Base-by-base conservation (phyloP, 2,113 vertebrate genomes). In the Mesembrinibis cayennensis region DNA sequence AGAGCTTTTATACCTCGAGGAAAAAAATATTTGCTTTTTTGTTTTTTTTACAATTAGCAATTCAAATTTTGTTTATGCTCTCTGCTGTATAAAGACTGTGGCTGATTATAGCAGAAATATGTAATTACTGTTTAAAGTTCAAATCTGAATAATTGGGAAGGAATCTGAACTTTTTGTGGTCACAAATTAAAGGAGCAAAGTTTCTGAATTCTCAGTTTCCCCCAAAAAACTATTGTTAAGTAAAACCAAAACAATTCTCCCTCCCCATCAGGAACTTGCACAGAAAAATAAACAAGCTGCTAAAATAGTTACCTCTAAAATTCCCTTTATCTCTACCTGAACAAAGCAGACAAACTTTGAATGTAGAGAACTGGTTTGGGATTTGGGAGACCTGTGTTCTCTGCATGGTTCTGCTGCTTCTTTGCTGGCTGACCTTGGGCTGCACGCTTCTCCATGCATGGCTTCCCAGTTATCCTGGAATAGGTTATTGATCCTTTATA, bases 71-170 rank as follows among this genome's bases (percentile, higher is more conserved):
- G 84, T 93, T 94, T 89, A 91, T 92, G 63, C 65, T 94, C 74
- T 91, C 71, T 93, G 63, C 59, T 82, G 53, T 83, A 38, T 89
- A 79, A 95, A 96, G 76, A 49, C 85, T 82, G 69, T 86, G 70
- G 78, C 62, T 95, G 84, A 80, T 94, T 94, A 90, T 93, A 78
- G 87, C 55, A 85, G 82, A 93, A 96, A 93, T 90, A 77, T 83
- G 74, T 90, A 93, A 91, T 96, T 96, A 86, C 78, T 91, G 78
- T 88, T 96, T 91, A 94, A 96, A 95, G 90, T 93, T 95, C 72
- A 93, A 91, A 96, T 92, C 80, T 94, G 86, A 92, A 85, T 92
- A 96, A 93, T 47, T 94, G 86, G 50, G 66, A 93, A 93, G 66
- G 89, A 93, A 87, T 92, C 50, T 79, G 61, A 87, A 73, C 70